These are phyloP conservation scores for Myiotriccus ornatus DNA, from an alignment of 2,797 vertebrate genomes.

Conservation along the genomic window DNA sequence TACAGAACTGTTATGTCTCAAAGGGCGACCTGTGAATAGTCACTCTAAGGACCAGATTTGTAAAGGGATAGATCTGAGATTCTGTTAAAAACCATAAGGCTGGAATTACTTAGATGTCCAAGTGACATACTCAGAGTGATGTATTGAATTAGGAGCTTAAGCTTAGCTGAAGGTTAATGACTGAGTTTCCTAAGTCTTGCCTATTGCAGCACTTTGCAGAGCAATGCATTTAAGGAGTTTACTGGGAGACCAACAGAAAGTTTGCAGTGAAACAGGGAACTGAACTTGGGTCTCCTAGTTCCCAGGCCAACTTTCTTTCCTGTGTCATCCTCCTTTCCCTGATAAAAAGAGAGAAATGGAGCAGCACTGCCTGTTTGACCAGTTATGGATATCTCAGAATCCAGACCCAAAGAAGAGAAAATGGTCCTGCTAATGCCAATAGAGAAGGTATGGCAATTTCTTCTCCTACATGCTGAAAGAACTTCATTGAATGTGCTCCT, in stretches of 20 bases:
- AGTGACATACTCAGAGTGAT: background rate
- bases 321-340: background rate
- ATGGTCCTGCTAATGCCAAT: slow-evolving; percentile 55
- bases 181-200: background rate
- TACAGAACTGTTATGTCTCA: background rate
- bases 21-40: background rate
- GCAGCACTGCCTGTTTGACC: slow-evolving; percentile 8
- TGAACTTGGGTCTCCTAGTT: background rate
- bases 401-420: slow-evolving; percentile 52
- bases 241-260: background rate
- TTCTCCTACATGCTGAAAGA: slow-evolving; percentile 45
- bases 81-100: background rate
- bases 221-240: background rate
- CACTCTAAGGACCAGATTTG: background rate
- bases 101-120: background rate
- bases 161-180: background rate
- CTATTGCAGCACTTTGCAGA: background rate
- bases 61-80: background rate
- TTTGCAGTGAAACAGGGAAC: background rate
- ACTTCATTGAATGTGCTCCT: slow-evolving; percentile 64
- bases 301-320: background rate
- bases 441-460: slow-evolving; percentile 55
- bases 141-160: background rate
- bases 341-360: background rate
- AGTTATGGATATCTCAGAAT: slow-evolving; percentile 37